Evolutionary conservation across 23 tunicate genomes (phyloP).

Genomic region (Clavelina lepadiformis): DNA sequence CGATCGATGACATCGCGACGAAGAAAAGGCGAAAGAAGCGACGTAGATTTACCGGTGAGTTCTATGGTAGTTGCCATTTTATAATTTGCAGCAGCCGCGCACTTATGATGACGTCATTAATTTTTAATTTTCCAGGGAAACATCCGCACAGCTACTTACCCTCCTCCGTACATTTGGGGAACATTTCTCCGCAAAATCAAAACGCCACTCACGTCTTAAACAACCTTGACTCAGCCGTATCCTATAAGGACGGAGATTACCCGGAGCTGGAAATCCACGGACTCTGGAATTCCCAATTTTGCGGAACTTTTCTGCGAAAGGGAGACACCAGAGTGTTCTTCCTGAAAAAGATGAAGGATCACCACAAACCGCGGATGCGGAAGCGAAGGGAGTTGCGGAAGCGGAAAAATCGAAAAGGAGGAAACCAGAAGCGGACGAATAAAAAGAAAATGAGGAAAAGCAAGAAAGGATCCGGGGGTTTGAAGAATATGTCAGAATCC

Average conservation of each 20-base stretch:
- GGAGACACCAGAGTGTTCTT: constrained; percentile 83
- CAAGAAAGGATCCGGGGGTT: not conserved
- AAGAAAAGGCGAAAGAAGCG: not conserved
- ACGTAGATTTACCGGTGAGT: too few species aligned
- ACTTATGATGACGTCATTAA: too few species aligned
- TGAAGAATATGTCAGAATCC: not conserved
- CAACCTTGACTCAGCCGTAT: not conserved
- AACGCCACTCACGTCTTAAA: too few species aligned
- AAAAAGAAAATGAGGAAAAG: not conserved
- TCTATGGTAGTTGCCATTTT: too few species aligned
- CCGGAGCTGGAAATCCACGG: constrained; percentile 54
- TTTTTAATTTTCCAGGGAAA: too few species aligned
- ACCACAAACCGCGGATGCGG: not conserved
- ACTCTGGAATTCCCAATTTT: constrained; percentile 50
- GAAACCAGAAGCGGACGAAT: not conserved
- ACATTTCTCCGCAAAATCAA: too few species aligned
- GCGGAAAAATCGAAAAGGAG: not conserved
- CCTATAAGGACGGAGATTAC: not conserved
- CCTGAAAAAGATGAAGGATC: constrained; percentile 54
- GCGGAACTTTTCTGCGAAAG: constrained; percentile 47
- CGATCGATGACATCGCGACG: constrained; percentile 36
- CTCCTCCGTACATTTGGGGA: too few species aligned
- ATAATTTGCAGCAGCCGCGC: too few species aligned
- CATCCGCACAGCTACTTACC: too few species aligned
- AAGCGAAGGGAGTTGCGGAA: not conserved